phyloP scores from a whole-genome alignment of 92 coral and sea anemone species.

The Porites divaricata region DNA sequence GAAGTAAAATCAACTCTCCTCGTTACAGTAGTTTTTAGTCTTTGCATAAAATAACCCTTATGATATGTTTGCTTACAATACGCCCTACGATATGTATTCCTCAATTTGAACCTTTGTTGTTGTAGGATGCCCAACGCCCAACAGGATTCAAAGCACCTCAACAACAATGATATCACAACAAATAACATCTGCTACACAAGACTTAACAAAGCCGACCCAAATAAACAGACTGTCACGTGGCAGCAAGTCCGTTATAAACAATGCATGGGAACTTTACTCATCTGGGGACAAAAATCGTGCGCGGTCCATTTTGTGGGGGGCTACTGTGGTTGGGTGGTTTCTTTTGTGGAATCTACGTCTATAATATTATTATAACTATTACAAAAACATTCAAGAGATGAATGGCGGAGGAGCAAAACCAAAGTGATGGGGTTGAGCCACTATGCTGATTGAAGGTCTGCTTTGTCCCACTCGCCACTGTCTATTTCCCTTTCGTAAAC shows the following conservation, averaged over 20 bases:
- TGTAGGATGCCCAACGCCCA: constrained; percentile 19
- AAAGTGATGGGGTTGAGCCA: no score
- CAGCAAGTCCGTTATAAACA: neutral
- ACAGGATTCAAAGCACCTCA: neutral
- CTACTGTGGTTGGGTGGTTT: neutral
- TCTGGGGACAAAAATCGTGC: neutral
- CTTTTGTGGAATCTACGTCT: neutral
- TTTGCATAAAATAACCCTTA: no score
- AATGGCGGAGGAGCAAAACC: neutral
- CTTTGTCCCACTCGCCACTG: neutral
- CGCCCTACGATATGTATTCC: no score
- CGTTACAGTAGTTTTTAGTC: no score
- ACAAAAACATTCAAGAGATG: neutral
- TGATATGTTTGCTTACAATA: no score
- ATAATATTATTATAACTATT: neutral
- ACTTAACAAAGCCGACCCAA: neutral
- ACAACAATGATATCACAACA: neutral
- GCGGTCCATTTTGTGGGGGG: neutral
- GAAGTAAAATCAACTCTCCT: no score
- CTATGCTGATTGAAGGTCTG: neutral
- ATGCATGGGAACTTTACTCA: constrained; percentile 10
- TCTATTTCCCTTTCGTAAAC: no score
- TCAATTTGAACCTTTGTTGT: neutral
- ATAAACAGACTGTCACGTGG: neutral
- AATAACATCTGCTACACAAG: neutral